Evolutionary conservation across 2,888 invertebrate species (phyloP).

Genomic region (Dusona sp.): DNA sequence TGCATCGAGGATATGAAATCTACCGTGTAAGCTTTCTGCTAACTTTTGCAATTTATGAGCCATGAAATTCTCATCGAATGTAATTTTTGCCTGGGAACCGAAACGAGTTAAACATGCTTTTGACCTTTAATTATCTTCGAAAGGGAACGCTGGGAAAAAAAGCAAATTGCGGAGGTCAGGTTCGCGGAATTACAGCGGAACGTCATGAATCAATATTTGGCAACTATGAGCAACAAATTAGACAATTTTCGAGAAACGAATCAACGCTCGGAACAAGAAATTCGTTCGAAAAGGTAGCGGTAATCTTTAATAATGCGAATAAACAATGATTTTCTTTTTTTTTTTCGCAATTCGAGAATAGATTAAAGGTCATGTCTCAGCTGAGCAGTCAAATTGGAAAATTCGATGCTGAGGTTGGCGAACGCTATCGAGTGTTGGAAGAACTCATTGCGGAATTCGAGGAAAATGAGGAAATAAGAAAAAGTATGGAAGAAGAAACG

Average conservation of each 20-base stretch:
- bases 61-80: background rate
- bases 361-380: constrained; percentile 66
- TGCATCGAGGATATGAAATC: constrained; percentile 57
- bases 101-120: background rate
- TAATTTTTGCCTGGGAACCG: background rate
- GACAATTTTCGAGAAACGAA: constrained; percentile 46
- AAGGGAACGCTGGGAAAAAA: constrained; percentile 63
- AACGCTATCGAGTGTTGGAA: constrained; percentile 47
- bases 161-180: constrained; percentile 63
- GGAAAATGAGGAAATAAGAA: constrained; percentile 16
- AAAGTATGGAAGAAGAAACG: constrained; percentile 60
- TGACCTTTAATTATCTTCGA: background rate
- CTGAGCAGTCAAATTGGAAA: constrained; percentile 58
- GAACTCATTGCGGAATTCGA: constrained; percentile 50
- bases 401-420: constrained; percentile 67
- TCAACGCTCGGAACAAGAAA: constrained; percentile 60
- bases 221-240: constrained; percentile 55
- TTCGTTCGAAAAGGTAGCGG: constrained; percentile 64
- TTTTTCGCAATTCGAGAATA: background rate
- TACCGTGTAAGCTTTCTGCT: constrained; percentile 51
- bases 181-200: constrained; percentile 56
- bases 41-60: background rate
- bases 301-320: background rate
- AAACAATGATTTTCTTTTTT: background rate
- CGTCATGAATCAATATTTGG: constrained; percentile 60